phyloP scores from a whole-genome alignment of 2,888 invertebrate species.

The Aromia moschata region DNA sequence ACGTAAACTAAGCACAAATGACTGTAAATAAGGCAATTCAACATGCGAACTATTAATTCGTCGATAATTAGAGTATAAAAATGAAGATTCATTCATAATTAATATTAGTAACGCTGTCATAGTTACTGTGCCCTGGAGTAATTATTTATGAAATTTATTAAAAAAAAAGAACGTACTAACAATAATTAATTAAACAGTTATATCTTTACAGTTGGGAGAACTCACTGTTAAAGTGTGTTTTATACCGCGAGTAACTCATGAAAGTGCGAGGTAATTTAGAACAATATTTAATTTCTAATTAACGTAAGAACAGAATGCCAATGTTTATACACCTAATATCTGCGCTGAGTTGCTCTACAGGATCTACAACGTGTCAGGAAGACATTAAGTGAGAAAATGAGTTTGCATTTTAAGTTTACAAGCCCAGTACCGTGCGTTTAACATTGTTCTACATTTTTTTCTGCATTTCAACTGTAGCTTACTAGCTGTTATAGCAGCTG shows the following conservation, averaged over 20 bases:
- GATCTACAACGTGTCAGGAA: no score
- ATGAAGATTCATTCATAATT: slow-evolving; percentile 18
- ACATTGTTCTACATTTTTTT: no score
- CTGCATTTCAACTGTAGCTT: no score
- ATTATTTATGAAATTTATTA: slow-evolving; percentile 7
- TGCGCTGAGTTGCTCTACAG: no score
- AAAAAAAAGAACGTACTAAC: slow-evolving; percentile 3
- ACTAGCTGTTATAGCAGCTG: no score
- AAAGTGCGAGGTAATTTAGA: slow-evolving; percentile 9
- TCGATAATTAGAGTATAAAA: slow-evolving; percentile 41
- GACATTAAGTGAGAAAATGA: no score
- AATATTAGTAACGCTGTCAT: slow-evolving; percentile 27
- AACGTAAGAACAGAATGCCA: no score
- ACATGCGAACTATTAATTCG: slow-evolving; percentile 18
- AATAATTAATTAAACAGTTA: slow-evolving; percentile 12
- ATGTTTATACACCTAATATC: no score
- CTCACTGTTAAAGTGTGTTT: background rate
- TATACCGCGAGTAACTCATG: slow-evolving; percentile 1
- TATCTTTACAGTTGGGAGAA: slow-evolving; percentile 8
- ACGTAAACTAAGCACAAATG: slow-evolving; percentile 6
- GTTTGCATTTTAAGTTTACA: no score
- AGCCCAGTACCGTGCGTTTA: no score
- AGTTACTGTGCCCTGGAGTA: background rate
- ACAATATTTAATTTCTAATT: no score
- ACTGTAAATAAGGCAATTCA: slow-evolving; percentile 11